Evolutionary conservation across 2,888 invertebrate species (phyloP), one percentile per base, ranked within the genome.

Genomic region (Leptinotarsa haldemani): DNA sequence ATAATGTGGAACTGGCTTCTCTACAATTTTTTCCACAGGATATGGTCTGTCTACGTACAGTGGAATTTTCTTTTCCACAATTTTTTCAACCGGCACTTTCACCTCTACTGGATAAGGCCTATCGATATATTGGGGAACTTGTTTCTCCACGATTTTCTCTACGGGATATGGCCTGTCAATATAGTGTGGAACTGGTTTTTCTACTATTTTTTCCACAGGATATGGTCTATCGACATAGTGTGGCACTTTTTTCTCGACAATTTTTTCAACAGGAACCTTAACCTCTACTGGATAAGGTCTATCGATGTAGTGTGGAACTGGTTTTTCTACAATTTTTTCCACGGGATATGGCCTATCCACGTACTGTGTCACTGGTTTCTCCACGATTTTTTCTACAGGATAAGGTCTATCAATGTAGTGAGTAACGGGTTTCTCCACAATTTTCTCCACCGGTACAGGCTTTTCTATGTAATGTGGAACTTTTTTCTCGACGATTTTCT

Each of bases 401-500:
- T 87, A 85, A 0, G 87, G 86, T 66, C 80, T 77, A 46, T 80
- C 80, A 12, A 81, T 77, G 52, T 81, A 82, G 4, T 85, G 80
- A 3, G 83, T 80, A 15, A 85, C 82, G 22, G 83, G 63, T 77
- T 85, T 87, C 69, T 87, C 86, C 0, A 90, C 88, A 77, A 86
- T 83, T 80, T 86, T 86, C 70, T 83, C 82, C 2, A 83, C 81
- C 0, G 75, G 67, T 20, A 67, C 61, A 5, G 90, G 90, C 1
- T 89, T 89, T 65, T 90, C 91, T 0, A 88, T 84, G 81, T 66
- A 86, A 71, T 63, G 86, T 78, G 91, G 90, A 75, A 91, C 89
- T 0, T 90, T 90, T 73, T 89, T 75, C 53, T 75, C 72, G 0
- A 93, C 89, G 48, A 92, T 87, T 70, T 89, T 90, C 74, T 89